Evolutionary conservation across 2,113 vertebrate species (phyloP).

Genomic region (Anhinga anhinga): DNA sequence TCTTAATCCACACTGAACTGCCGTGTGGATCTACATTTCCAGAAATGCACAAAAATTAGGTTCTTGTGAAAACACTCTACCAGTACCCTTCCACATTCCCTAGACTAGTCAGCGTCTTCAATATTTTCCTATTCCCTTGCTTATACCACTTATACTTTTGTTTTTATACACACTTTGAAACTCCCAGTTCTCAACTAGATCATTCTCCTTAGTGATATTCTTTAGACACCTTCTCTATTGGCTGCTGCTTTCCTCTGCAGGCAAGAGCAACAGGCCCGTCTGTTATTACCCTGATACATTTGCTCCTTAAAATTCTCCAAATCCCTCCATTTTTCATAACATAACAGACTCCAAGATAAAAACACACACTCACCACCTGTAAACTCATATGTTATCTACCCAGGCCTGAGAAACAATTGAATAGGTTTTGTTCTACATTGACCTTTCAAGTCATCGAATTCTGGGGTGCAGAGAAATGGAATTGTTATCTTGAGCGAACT

Average conservation of each 20-base stretch:
- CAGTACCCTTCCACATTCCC: neutral
- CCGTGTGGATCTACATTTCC: neutral
- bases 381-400: neutral
- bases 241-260: neutral
- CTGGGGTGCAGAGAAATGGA: neutral
- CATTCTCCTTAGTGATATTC: neutral
- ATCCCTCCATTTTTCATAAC: neutral
- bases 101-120: neutral
- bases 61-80: neutral
- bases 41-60: neutral
- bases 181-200: neutral
- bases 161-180: neutral
- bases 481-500: neutral
- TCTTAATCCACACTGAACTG: neutral
- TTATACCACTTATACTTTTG: neutral
- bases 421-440: neutral
- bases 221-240: neutral
- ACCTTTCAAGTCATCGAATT: neutral
- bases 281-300: neutral
- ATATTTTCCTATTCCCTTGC: neutral
- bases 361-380: neutral
- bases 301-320: neutral
- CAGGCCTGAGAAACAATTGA: neutral
- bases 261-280: neutral
- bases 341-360: neutral